Conservation (phyloP, 2,113 vertebrate species). For the Podarcis cretensis region DNA sequence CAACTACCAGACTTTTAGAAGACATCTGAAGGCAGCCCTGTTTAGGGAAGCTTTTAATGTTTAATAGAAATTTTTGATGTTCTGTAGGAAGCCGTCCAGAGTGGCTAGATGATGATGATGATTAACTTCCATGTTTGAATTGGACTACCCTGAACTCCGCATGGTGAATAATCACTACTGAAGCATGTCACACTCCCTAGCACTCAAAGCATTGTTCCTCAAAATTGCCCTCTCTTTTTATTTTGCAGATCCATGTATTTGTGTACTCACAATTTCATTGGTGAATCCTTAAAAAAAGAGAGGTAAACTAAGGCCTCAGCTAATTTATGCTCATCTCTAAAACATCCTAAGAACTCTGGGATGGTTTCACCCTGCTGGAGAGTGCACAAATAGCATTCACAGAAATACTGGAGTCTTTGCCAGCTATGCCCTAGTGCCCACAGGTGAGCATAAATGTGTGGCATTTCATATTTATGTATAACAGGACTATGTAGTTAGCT, state of each 20-base stretch:
- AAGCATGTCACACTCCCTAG: not conserved
- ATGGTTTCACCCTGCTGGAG: not conserved
- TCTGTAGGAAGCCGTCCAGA: too few relatives aligned
- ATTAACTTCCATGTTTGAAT: not conserved
- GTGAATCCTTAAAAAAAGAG: not conserved
- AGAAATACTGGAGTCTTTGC: not conserved
- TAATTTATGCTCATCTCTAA: not conserved
- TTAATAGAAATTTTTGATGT: too few relatives aligned
- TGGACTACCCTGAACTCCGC: not conserved
- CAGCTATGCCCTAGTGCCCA: not conserved
- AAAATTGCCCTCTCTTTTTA: not conserved
- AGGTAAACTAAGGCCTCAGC: not conserved
- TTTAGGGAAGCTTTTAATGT: too few relatives aligned
- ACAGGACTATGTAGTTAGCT: not conserved
- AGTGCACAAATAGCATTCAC: not conserved
- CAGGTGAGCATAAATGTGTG: not conserved
- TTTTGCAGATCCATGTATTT: not conserved
- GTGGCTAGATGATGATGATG: too few relatives aligned
- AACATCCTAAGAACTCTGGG: not conserved
- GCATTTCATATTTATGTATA: not conserved
- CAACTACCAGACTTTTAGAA: too few relatives aligned
- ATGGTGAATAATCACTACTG: not conserved
- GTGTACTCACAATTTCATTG: not conserved
- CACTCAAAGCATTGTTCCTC: not conserved
- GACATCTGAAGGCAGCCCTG: too few relatives aligned